A percentile compares a stretch with the other conserved stretches of the same genome.
Evolutionary conservation across 2,797 vertebrate genomes (phyloP).

Genomic region (Avahi laniger): DNA sequence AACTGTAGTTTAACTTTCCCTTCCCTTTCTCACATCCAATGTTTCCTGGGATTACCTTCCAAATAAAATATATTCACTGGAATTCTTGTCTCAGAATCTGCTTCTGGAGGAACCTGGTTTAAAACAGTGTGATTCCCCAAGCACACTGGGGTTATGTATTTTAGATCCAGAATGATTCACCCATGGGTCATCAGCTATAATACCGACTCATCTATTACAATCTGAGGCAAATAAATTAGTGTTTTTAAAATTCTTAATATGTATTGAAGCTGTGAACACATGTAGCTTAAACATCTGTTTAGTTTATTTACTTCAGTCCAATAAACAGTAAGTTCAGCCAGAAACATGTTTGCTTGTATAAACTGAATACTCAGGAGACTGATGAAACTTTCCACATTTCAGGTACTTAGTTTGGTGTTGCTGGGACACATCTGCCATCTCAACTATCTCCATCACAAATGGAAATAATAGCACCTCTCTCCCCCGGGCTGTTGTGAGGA

Average conservation of each 20-base stretch:
- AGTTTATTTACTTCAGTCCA: conserved; percentile 55
- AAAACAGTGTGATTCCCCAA: background rate
- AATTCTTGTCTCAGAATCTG: background rate
- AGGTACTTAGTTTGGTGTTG: conserved; percentile 32
- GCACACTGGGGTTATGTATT: background rate
- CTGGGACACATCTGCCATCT: conserved; percentile 37
- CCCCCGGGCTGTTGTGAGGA: background rate
- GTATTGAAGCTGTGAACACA: conserved; percentile 53
- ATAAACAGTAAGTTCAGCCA: conserved; percentile 21
- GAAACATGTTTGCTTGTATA: conserved; percentile 23
- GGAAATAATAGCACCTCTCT: background rate
- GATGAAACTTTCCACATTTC: background rate
- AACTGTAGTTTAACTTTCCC: background rate
- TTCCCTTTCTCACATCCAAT: background rate
- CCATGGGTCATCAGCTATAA: background rate
- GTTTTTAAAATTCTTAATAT: conserved; percentile 38
- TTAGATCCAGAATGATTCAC: background rate
- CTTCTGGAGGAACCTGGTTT: background rate
- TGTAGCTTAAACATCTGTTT: conserved; percentile 66
- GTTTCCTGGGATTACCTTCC: background rate
- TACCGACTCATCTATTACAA: background rate
- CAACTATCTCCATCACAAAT: background rate
- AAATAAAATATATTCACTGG: background rate
- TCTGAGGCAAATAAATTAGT: background rate
- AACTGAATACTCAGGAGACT: background rate